Evolutionary conservation across 2,888 invertebrate species (phyloP), one percentile per base, ranked within the genome.

Genomic region (Apomyelois bistriatella): DNA sequence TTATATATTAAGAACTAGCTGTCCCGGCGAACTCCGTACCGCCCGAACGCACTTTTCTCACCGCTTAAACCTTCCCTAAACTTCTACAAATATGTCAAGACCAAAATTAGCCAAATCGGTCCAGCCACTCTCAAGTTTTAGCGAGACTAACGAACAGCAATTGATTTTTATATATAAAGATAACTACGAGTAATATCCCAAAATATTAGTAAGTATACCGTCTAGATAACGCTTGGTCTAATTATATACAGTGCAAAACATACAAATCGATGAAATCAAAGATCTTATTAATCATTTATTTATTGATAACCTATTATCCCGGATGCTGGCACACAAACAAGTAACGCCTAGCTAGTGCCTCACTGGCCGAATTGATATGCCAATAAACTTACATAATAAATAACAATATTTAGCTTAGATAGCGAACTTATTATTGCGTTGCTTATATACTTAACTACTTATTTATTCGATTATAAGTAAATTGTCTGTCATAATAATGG

Each of bases 241-340:
- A 32, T 28, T 7, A 32, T 32, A 32, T 1, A 10, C 8, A 32
- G 10, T 32, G 10, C 32, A 43, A 28, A 43, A 43, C 9, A 46
- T 6, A 43, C 13, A 32, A 32, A 46, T 46, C 12, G 32, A 46
- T 46, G 32, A 6, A 32, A 41, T 41, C 17, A 10, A 16, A 17
- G 13, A 40, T 40, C 40, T 3, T n/a, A 46, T 32, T 12, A 12
- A 42, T 22, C 12, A 41, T 35, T 10, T 35, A 4, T 15, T 8
- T 16, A 32, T 13, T 15, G 46, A 46, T 46, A 46, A 46, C 46
- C 46, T 46, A 32, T 46, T 46, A 30, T 16, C 30, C 46, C 46
- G 32, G 46, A 35, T 32, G 16, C 32, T 30, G 41, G 9, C 4
- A 32, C 13, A 46, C 46, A 32, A 30, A 32, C 32, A 46, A 40